Evolutionary conservation across 2,113 vertebrate species (phyloP).

Genomic region (Heptranchias perlo): DNA sequence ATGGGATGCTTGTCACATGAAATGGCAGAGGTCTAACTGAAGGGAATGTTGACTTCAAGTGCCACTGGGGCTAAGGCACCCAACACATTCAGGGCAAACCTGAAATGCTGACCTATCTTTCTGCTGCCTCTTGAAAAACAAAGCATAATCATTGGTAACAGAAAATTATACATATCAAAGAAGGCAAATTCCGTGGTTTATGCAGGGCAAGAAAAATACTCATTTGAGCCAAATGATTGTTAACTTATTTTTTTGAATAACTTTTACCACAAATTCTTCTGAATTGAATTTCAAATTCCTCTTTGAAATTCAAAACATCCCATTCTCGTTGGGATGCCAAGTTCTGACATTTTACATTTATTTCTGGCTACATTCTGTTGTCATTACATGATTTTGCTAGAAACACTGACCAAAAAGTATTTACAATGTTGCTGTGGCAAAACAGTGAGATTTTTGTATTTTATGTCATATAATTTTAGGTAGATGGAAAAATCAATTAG

Average conservation of each 20-base stretch:
- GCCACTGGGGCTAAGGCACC: too few species aligned
- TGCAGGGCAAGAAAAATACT: background rate
- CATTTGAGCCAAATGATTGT: background rate
- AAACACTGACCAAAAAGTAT: background rate
- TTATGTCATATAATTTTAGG: background rate
- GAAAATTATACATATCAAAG: too few species aligned
- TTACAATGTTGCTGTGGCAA: background rate
- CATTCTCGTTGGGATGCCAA: background rate
- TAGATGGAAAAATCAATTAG: background rate
- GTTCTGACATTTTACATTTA: background rate
- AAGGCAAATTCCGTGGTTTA: background rate
- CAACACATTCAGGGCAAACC: too few species aligned
- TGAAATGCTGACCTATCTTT: too few species aligned
- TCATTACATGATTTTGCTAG: background rate
- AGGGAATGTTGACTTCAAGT: too few species aligned
- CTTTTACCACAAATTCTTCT: background rate
- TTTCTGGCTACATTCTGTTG: background rate
- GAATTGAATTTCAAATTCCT: constrained; percentile 14
- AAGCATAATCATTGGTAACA: too few species aligned
- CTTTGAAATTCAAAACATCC: background rate
- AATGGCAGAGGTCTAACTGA: too few species aligned
- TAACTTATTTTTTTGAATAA: background rate
- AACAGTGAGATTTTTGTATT: background rate
- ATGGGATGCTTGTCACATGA: too few species aligned
- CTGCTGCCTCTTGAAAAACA: too few species aligned